phyloP scores from a whole-genome alignment of 1,140 invertebrate genomes.

The Rhyacophila brunnea region DNA sequence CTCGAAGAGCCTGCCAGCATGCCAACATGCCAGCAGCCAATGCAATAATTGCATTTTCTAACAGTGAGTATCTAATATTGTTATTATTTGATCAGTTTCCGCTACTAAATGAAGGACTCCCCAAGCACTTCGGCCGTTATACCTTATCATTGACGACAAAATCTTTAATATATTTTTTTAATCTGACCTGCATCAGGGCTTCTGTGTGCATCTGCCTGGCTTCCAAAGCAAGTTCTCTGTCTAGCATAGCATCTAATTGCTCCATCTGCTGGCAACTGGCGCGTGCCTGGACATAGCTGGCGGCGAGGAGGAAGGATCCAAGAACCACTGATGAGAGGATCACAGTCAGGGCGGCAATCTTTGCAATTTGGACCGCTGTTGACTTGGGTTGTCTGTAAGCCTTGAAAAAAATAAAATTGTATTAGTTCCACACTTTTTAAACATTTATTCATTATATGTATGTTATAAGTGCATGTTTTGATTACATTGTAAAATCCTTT shows the following conservation, averaged over 20 bases:
- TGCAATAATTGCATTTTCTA: no score
- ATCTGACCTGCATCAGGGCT: slow-evolving; percentile 45
- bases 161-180: no score
- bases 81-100: no score
- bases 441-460: no score
- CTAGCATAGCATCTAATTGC: slow-evolving; percentile 60
- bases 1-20: no score
- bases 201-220: slow-evolving; percentile 59
- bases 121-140: neutral
- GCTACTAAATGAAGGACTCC: neutral
- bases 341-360: slow-evolving; percentile 75
- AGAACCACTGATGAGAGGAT: slow-evolving; percentile 73
- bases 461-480: no score
- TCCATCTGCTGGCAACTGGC: slow-evolving; percentile 69
- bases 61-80: no score
- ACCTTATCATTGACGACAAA: neutral
- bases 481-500: no score
- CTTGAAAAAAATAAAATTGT: slow-evolving; percentile 51
- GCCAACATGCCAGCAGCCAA: no score
- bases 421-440: no score
- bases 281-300: slow-evolving; percentile 76
- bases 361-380: slow-evolving; percentile 76
- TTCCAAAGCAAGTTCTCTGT: slow-evolving; percentile 63
- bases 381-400: slow-evolving; percentile 72
- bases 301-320: slow-evolving; percentile 75